Conservation (phyloP, 2,797 vertebrate genomes). For the Chelonia mydas region DNA sequence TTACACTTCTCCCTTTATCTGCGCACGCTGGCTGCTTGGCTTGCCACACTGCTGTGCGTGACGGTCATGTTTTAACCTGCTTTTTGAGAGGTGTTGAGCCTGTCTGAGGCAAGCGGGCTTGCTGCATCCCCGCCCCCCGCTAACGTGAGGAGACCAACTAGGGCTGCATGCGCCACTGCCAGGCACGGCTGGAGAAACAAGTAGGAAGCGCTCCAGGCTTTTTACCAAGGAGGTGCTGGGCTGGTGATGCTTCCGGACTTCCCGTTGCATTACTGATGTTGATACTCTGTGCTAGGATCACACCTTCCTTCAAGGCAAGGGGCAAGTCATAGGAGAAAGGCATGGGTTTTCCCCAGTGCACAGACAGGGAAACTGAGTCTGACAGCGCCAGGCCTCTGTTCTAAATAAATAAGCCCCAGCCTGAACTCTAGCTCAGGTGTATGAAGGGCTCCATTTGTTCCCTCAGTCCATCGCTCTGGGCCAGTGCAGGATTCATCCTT, state of each 20-base stretch:
- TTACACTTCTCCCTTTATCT: neutral
- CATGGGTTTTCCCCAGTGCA: neutral
- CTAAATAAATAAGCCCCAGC: neutral
- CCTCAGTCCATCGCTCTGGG: neutral
- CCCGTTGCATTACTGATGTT: neutral
- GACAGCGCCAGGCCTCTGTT: neutral
- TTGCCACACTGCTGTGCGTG: neutral
- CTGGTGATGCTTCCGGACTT: fast-evolving
- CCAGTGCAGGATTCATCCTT: neutral
- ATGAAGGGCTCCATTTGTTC: neutral
- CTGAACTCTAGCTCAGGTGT: neutral
- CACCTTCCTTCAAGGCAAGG: neutral
- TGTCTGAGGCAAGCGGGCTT: neutral
- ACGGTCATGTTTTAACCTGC: neutral
- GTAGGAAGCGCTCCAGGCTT: neutral
- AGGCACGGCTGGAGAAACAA: neutral
- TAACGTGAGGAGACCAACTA: neutral
- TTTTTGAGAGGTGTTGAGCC: neutral
- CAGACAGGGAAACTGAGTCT: neutral
- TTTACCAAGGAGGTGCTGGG: neutral
- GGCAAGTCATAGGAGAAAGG: neutral
- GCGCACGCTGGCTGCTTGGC: neutral
- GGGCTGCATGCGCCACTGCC: neutral
- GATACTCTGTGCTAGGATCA: neutral
- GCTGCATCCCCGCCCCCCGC: neutral